Conservation (phyloP, 2,888 invertebrate species). For the Sinhomidia bicolor region DNA sequence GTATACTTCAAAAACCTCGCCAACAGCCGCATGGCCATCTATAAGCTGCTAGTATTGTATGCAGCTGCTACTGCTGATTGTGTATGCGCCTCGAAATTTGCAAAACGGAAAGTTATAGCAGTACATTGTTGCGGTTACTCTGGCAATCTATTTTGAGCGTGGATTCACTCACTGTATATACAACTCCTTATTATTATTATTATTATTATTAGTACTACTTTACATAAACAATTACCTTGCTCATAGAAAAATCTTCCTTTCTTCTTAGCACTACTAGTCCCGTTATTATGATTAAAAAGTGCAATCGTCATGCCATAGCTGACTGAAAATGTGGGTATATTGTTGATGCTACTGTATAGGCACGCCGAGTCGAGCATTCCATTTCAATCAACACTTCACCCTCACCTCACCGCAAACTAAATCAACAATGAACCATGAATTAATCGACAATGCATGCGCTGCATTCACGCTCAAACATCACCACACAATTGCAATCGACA, state of each 20-base stretch:
- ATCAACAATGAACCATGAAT: constrained; percentile 63
- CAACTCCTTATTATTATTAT: no score
- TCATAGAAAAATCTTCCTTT: neutral
- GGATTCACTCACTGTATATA: no score
- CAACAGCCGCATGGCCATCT: neutral
- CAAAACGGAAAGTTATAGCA: neutral
- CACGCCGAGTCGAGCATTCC: neutral
- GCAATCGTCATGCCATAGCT: neutral
- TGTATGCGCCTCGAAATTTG: neutral
- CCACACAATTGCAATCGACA: neutral
- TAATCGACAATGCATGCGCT: constrained; percentile 3
- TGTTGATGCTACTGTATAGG: no score
- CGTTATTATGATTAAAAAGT: neutral
- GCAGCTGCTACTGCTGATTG: neutral
- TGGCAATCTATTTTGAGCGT: no score
- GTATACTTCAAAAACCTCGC: neutral
- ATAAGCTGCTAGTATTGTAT: no score
- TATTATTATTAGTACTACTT: no score
- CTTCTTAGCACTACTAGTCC: neutral
- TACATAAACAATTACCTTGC: no score
- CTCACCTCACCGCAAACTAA: constrained; percentile 51
- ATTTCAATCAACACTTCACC: constrained; percentile 2
- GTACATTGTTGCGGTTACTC: no score
- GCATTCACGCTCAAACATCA: neutral
- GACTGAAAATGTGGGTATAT: no score